Evolutionary conservation across 1,140 invertebrate species (phyloP).

Genomic region (Pentalonia nigronervosa): DNA sequence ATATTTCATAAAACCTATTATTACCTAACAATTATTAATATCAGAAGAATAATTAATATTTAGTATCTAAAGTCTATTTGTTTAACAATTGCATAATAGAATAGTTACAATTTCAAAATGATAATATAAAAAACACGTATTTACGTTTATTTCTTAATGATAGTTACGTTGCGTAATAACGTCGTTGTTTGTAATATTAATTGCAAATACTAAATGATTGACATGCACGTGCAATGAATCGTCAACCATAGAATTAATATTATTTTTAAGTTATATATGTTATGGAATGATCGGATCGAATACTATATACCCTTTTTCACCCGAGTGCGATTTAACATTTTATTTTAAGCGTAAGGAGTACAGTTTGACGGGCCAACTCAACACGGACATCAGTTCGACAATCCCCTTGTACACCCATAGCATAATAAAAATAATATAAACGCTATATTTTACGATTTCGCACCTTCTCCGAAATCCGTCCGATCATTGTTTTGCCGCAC

Average conservation of each 20-base stretch:
- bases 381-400: not conserved
- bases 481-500: not conserved
- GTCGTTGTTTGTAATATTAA: too few relatives aligned
- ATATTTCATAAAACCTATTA: too few relatives aligned
- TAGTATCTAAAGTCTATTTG: too few relatives aligned
- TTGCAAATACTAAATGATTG: too few relatives aligned
- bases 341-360: not conserved
- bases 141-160: not conserved
- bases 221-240: too few relatives aligned
- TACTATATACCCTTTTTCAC: not conserved
- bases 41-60: too few relatives aligned
- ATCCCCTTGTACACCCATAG: not conserved
- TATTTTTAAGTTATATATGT: too few relatives aligned
- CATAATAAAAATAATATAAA: not conserved
- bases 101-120: too few relatives aligned
- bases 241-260: too few relatives aligned
- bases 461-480: not conserved
- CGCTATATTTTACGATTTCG: not conserved
- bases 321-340: not conserved
- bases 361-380: not conserved
- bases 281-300: too few relatives aligned
- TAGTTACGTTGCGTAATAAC: too few relatives aligned
- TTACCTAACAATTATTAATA: too few relatives aligned
- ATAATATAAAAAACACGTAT: not conserved
- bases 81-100: not conserved